These are phyloP conservation scores for Tribolium castaneum DNA, from an alignment of 1,140 invertebrate genomes.

Conservation along the genomic window DNA sequence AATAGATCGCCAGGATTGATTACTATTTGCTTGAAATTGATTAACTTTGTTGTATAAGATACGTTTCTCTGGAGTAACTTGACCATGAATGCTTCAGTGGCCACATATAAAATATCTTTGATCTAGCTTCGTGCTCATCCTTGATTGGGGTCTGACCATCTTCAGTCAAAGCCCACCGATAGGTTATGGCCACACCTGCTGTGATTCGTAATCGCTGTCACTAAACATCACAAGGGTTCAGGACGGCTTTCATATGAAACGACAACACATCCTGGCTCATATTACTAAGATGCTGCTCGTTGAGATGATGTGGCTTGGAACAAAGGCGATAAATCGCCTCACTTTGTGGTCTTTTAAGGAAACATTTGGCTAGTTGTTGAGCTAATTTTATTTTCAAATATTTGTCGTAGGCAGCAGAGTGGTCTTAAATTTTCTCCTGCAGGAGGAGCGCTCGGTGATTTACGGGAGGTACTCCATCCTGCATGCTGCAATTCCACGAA, in stretches of 20 bases:
- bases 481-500: background rate
- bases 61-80: background rate
- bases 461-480: background rate
- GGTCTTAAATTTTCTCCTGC: background rate
- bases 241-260: background rate
- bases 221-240: background rate
- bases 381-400: conserved; percentile 29
- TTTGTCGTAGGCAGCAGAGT: background rate
- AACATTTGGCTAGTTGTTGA: conserved; percentile 27
- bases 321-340: conserved; percentile 1
- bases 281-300: background rate
- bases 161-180: background rate
- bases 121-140: background rate
- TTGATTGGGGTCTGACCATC: background rate
- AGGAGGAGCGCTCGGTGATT: background rate
- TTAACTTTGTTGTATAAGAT: background rate
- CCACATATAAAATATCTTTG: background rate
- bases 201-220: conserved; percentile 9
- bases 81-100: background rate
- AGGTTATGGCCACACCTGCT: conserved; percentile 3
- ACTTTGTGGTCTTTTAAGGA: conserved; percentile 11
- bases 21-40: conserved; percentile 1
- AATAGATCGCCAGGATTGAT: background rate
- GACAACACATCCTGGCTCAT: background rate
- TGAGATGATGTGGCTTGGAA: conserved; percentile 11